A percentile compares a stretch with the other conserved stretches of the same genome.
Conservation (phyloP, 2,113 vertebrate species). For the Jaculus jaculus region DNA sequence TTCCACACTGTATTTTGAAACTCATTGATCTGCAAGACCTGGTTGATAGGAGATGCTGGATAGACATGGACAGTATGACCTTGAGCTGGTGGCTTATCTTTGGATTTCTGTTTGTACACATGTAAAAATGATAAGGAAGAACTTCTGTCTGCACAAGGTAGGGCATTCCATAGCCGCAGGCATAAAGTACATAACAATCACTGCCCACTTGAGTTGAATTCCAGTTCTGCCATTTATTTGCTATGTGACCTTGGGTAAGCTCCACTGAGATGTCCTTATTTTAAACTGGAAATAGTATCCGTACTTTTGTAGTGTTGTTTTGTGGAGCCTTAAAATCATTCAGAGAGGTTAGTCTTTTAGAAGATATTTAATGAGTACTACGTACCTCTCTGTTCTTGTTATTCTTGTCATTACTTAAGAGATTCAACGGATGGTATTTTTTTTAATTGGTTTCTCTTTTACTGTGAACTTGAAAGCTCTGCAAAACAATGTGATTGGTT, state of each 20-base stretch:
- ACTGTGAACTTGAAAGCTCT: conserved; percentile 12
- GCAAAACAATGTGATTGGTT: conserved; percentile 10
- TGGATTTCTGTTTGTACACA: not conserved
- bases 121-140: not conserved
- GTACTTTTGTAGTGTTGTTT: not conserved
- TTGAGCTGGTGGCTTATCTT: not conserved
- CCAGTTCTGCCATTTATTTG: not conserved
- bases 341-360: not conserved
- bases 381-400: not conserved
- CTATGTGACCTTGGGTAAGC: not conserved
- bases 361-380: not conserved
- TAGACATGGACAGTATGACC: not conserved
- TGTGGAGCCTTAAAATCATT: not conserved
- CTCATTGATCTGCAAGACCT: not conserved
- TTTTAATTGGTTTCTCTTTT: not conserved
- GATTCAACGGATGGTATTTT: not conserved
- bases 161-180: accelerated
- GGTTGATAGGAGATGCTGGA: too few relatives aligned
- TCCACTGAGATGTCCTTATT: not conserved
- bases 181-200: not conserved
- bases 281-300: not conserved
- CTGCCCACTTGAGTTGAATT: not conserved
- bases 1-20: not conserved
- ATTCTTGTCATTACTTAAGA: not conserved
- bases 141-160: too few relatives aligned